These are phyloP conservation scores for Labrus mixtus DNA, from an alignment of 2,113 vertebrate genomes.

Conservation along the genomic window DNA sequence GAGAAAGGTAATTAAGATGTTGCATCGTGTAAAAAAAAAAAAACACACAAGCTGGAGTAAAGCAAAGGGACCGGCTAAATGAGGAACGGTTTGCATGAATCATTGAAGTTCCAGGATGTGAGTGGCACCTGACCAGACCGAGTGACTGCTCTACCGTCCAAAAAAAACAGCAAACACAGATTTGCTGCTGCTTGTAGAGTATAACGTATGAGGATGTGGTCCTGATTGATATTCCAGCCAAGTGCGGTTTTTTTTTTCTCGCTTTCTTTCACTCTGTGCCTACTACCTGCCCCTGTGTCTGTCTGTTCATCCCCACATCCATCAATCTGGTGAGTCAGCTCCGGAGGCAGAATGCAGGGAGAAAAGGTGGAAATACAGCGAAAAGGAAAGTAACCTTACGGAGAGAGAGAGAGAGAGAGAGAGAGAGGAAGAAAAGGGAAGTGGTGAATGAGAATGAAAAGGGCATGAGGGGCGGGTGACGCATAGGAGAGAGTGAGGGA, in stretches of 20 bases:
- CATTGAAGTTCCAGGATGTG: not conserved
- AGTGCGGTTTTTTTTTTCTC: constrained; percentile 22
- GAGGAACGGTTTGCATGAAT: constrained; percentile 16
- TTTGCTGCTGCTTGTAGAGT: constrained; percentile 8
- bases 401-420: constrained; percentile 11
- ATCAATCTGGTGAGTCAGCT: constrained; percentile 60
- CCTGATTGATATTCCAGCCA: constrained; percentile 67
- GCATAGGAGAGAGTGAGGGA: constrained; percentile 21
- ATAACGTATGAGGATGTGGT: not conserved
- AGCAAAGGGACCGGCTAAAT: constrained; percentile 6
- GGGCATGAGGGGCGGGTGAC: not conserved
- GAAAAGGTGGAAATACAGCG: constrained; percentile 12
- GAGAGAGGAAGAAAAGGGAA: not conserved
- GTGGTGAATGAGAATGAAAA: constrained; percentile 1
- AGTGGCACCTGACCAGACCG: constrained; percentile 28
- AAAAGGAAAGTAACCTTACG: constrained; percentile 1
- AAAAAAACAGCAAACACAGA: not conserved
- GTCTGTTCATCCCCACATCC: constrained; percentile 57
- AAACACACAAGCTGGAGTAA: constrained; percentile 9
- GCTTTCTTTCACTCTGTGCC: constrained; percentile 34
- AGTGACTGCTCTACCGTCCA: constrained; percentile 13
- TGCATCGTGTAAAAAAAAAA: constrained; percentile 15
- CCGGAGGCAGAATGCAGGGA: constrained; percentile 32
- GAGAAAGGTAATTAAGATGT: constrained; percentile 46
- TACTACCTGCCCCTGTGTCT: constrained; percentile 55